Percentiles rank a stretch among this genome's conserved stretches.
Conservation (phyloP, 1,140 invertebrate genomes). For the Cyrtorhinus lividipennis region DNA sequence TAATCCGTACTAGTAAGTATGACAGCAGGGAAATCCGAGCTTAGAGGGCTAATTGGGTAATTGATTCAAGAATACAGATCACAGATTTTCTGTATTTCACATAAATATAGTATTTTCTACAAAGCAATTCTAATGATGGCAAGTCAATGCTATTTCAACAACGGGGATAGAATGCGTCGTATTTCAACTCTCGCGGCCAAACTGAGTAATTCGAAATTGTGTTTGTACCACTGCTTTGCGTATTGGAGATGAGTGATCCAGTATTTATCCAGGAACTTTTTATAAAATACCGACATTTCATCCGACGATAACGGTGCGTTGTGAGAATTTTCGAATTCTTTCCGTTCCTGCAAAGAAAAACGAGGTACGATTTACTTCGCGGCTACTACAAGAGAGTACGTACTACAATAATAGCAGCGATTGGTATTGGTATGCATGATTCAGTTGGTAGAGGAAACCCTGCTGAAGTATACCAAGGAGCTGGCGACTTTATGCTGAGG, state of each 20-base stretch:
- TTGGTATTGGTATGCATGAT: no score
- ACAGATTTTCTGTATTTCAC: no score
- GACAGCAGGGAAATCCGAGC: no score
- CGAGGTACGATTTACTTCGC: no score
- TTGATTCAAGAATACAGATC: no score
- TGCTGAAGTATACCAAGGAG: no score
- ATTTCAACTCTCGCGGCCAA: slow-evolving; percentile 20
- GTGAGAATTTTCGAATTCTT: slow-evolving; percentile 35
- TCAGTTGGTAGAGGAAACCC: no score
- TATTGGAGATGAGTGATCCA: slow-evolving; percentile 53
- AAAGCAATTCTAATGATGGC: neutral
- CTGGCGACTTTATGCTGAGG: no score
- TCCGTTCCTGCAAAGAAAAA: slow-evolving; percentile 44
- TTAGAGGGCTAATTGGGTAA: no score
- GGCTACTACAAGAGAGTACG: no score
- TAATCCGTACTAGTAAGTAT: no score
- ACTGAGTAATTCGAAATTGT: slow-evolving; percentile 22
- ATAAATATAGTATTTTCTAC: neutral
- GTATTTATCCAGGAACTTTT: slow-evolving; percentile 61
- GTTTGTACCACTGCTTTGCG: slow-evolving; percentile 59
- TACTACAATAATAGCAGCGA: no score
- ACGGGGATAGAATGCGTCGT: neutral
- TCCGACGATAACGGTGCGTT: slow-evolving; percentile 43
- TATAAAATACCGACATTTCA: slow-evolving; percentile 76
- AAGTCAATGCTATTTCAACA: slow-evolving; percentile 1